Base-by-base conservation (phyloP, 2,113 vertebrate species). In the Python bivittatus region DNA sequence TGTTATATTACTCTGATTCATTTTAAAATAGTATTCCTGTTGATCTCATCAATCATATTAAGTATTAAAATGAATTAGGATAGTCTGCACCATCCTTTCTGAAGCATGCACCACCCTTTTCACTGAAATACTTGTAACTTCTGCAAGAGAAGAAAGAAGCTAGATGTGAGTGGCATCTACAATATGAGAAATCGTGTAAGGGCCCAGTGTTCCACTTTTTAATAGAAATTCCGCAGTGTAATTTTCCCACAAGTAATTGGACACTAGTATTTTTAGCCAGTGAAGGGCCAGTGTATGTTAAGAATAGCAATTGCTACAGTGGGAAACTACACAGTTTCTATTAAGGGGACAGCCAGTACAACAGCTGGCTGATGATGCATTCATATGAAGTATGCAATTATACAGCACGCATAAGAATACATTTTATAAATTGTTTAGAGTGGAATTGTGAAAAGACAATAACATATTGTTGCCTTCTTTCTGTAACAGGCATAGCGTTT, bases 251-350 rank as follows among this genome's bases (percentile, higher is more conserved):
- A 97, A 97, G 95, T 96, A 93, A 38, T 88, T 86, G 56, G 90
- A 93, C 1, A 94, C 91, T 91, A 95, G 88, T 98, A 98, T 98
- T 98, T 98, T 98, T 98, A 98, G 97, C 96, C 91, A 89, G 1
- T 93, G 90, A 95, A 96, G 96, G 17, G 95, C 95, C 60, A 68
- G 92, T 87, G 94, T 96, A 88, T 95, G 97, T 97, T 95, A 96
- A 97, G 97, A 98, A 98, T 98, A 98, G 97, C 96, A 93, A 94
- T 96, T 79, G 11, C 2, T 95, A 95, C 95, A 97, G 97, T 97
- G 98, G 97, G 97, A 97, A 97, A 94, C 95, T 92, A 90, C 94
- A 96, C 93, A 68, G 94, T 96, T 97, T 96, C 96, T 97, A 96
- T 97, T 95, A 96, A 0, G 93, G 95, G 96, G 94, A 94, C 48